Base-by-base conservation (phyloP, 2,888 invertebrate genomes). In the Agonopterix alstromeriana region DNA sequence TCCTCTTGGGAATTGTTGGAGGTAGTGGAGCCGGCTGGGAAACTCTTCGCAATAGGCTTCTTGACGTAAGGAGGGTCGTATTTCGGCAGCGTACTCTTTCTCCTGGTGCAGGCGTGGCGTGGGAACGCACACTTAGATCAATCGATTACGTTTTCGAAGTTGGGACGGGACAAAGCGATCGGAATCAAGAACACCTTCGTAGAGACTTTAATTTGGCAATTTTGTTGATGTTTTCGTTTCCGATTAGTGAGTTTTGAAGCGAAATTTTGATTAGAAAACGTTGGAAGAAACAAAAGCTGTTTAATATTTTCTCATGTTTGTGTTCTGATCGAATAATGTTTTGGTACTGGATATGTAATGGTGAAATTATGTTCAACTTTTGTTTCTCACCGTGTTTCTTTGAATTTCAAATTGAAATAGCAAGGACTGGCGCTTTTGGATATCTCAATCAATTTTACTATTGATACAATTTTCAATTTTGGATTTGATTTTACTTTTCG, bases 21-120 rank as follows among this genome's bases (percentile, higher is more conserved):
- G 45, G 93, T 90, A 45, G 91, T 90, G 49, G 92, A 90, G 5
- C 91, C 91, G 9, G 89, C 90, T 38, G 90, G 90, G 79, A 93
- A 93, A 81, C 91, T 94, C 90, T 93, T 94, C 64, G 92, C 91
- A 63, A 93, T 92, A 45, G 95, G 94, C 78, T 95, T 95, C 91
- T 95, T 95, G 77, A 92, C 91, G 89, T 95, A 96, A 50, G 95
- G 95, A 67, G 94, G 94, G 83, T 97, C 96, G 84, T 95, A 96
- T 84, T 95, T 96, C 82, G 94, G 94, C 82, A 95, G 92, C 62
- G 95, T 94, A 77, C 95, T 95, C 92, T 95, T 96, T 92, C 95
- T 94, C 93, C 94, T 94, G 90, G 75, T 75, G 86, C 79, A 81
- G 79, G 87, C 87, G 87, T 81, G 87, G 84, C 85, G 87, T 74